Evolutionary conservation across 2,888 invertebrate species (phyloP).

Genomic region (Dynastes maya): DNA sequence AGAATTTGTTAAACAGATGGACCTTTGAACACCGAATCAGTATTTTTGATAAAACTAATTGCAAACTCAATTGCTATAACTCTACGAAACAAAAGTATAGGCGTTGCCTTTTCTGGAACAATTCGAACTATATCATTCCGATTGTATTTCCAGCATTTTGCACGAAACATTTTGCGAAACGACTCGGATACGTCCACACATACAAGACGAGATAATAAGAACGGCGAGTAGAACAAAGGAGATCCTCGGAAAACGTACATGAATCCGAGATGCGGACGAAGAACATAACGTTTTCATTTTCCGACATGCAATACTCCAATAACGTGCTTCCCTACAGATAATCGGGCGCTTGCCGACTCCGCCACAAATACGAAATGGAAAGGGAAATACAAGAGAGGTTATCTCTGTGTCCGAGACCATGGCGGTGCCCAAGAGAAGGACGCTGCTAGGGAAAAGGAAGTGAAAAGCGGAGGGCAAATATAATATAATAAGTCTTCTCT

Average conservation of each 20-base stretch:
- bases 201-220: conserved; percentile 5
- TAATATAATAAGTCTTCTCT: conserved; percentile 27
- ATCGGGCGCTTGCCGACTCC: conserved; percentile 15
- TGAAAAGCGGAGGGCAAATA: conserved; percentile 21
- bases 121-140: neutral
- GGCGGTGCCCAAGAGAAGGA: conserved; percentile 7
- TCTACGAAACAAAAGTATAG: neutral
- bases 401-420: conserved; percentile 13
- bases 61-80: too few relatives aligned
- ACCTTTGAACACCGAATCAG: too few relatives aligned
- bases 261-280: neutral
- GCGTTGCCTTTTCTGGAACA: neutral
- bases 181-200: neutral
- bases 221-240: conserved; percentile 19
- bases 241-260: neutral
- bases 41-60: too few relatives aligned
- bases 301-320: conserved; percentile 39
- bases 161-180: neutral
- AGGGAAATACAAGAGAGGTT: conserved; percentile 18
- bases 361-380: conserved; percentile 32
- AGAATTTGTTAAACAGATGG: too few relatives aligned
- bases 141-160: neutral
- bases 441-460: neutral
- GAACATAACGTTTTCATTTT: conserved; percentile 34
- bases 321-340: conserved; percentile 30